These are phyloP conservation scores for Peromyscus polionotus DNA, from an alignment of 2,113 vertebrate species.

Conservation along the genomic window DNA sequence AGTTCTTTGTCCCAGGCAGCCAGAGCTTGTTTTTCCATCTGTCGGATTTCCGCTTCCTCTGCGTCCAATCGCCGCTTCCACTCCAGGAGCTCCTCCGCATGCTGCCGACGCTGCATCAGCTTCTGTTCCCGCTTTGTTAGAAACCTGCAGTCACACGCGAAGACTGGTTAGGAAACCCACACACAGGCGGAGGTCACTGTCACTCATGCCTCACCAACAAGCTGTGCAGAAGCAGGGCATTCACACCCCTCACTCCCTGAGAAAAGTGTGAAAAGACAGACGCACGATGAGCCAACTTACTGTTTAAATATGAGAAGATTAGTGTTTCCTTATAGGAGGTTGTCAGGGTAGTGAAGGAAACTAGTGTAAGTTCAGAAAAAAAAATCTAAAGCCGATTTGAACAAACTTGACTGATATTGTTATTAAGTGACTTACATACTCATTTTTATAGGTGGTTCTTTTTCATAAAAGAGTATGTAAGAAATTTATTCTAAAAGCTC, in stretches of 20 bases:
- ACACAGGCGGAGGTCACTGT: background rate
- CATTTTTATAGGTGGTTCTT: slow-evolving; percentile 51
- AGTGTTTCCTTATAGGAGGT: slow-evolving; percentile 52
- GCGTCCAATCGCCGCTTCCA: slow-evolving; percentile 95
- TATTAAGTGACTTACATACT: background rate
- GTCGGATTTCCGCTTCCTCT: slow-evolving; percentile 94
- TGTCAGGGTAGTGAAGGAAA: slow-evolving; percentile 55
- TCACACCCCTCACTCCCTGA: slow-evolving; percentile 34
- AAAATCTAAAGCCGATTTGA: background rate
- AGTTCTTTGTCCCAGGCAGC: slow-evolving; percentile 93
- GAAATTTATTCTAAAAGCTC: slow-evolving; percentile 63
- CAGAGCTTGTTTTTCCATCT: slow-evolving; percentile 95
- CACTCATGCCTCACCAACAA: slow-evolving; percentile 31
- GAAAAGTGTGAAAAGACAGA: slow-evolving; percentile 25
- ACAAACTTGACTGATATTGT: background rate
- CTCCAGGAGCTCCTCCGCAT: slow-evolving; percentile 95
- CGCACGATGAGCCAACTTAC: slow-evolving; percentile 31
- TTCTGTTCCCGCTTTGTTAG: slow-evolving; percentile 97
- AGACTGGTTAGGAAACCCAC: slow-evolving; percentile 56
- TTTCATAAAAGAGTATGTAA: slow-evolving; percentile 58
- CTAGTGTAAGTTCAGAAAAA: slow-evolving; percentile 25
- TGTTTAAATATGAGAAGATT: slow-evolving; percentile 59
- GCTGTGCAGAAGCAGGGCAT: slow-evolving; percentile 45
- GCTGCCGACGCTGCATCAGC: slow-evolving; percentile 94
- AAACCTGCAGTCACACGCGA: slow-evolving; percentile 89